A percentile compares a stretch with the other conserved stretches of the same genome.
Evolutionary conservation across 2,888 invertebrate species (phyloP).

Genomic region (Molorchus minor): DNA sequence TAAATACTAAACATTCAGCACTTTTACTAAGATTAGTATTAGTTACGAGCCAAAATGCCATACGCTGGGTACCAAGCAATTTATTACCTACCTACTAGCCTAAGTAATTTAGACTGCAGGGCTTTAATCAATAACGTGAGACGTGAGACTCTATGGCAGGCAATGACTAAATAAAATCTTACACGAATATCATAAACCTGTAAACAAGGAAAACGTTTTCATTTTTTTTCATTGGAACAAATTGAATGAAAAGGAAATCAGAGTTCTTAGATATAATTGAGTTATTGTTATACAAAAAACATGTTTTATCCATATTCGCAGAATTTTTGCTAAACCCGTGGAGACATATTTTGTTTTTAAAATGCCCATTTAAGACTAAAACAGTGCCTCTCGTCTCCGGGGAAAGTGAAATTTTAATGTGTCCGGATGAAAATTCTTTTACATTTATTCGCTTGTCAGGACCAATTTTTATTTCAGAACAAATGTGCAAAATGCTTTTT

Average conservation of each 20-base stretch:
- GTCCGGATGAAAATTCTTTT: conserved; percentile 42
- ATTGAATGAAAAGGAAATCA: conserved; percentile 25
- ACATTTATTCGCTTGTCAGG: conserved; percentile 44
- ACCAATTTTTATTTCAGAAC: conserved; percentile 44
- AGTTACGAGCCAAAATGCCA: no score
- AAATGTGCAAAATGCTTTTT: conserved; percentile 42
- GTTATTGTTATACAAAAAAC: conserved; percentile 29
- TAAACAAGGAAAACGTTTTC: background rate
- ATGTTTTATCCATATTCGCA: conserved; percentile 42
- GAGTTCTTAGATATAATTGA: conserved; percentile 33
- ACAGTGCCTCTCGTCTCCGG: conserved; percentile 41
- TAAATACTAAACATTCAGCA: no score
- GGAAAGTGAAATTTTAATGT: conserved; percentile 49
- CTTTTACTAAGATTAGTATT: no score
- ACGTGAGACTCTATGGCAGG: no score
- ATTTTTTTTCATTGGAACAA: background rate
- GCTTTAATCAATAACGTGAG: no score
- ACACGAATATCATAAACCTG: no score
- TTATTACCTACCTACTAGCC: no score
- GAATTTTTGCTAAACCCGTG: conserved; percentile 37
- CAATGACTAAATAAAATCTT: no score
- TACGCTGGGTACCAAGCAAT: no score
- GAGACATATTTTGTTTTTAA: conserved; percentile 47
- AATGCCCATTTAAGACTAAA: conserved; percentile 46
- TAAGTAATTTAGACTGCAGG: no score